Percentiles rank a stretch among this genome's conserved stretches.
These are phyloP conservation scores for Chrysodeixis includens DNA, from an alignment of 2,888 invertebrate genomes.

Conservation along the genomic window DNA sequence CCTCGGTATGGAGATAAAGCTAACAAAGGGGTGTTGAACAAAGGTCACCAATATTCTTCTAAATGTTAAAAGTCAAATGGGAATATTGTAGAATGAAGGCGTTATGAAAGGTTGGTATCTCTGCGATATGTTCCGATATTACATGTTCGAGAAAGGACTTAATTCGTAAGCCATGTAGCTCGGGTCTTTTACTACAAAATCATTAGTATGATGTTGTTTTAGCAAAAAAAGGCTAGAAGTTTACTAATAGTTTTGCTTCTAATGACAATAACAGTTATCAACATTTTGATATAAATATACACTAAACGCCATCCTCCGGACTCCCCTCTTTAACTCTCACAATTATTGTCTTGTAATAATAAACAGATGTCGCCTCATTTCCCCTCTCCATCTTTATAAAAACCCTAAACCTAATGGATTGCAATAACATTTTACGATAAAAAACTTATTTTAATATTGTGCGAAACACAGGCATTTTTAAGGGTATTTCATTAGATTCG, in stretches of 20 bases:
- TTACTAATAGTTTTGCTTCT: too few relatives aligned
- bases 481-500: constrained; percentile 23
- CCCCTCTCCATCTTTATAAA: constrained; percentile 38
- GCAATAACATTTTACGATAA: constrained; percentile 43
- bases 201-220: too few relatives aligned
- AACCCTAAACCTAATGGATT: constrained; percentile 29
- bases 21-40: constrained; percentile 4
- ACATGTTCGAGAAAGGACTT: too few relatives aligned
- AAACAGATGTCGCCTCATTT: constrained; percentile 45
- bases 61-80: neutral
- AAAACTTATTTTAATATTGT: constrained; percentile 53
- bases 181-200: too few relatives aligned
- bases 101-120: too few relatives aligned
- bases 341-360: constrained; percentile 42
- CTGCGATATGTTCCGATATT: too few relatives aligned
- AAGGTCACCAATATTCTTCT: neutral
- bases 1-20: neutral
- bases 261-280: constrained; percentile 9
- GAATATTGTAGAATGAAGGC: too few relatives aligned
- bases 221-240: too few relatives aligned
- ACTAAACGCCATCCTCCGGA: neutral
- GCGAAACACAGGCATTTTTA: constrained; percentile 30
- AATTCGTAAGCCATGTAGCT: too few relatives aligned
- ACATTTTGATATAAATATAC: constrained; percentile 5
- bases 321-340: constrained; percentile 38